phyloP scores from a whole-genome alignment of 2,888 invertebrate genomes.

The Trissoscelio sp. region DNA sequence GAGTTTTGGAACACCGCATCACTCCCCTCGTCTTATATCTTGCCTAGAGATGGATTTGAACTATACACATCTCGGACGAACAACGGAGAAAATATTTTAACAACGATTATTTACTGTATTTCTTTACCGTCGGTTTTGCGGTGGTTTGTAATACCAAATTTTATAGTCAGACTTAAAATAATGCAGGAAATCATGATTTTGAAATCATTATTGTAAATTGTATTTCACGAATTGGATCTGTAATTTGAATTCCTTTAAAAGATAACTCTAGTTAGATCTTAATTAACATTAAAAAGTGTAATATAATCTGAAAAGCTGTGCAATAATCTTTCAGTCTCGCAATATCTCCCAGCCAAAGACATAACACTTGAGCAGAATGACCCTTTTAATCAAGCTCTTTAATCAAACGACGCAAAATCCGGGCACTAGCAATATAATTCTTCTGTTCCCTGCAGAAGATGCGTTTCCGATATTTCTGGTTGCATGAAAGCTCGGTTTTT shows the following conservation, averaged over 20 bases:
- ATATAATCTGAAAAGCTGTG: neutral
- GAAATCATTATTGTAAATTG: too few species aligned
- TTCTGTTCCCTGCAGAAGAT: conserved; percentile 54
- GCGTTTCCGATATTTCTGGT: conserved; percentile 67
- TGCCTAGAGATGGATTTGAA: conserved; percentile 73
- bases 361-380: conserved; percentile 50
- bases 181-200: neutral
- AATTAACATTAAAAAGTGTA: neutral
- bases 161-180: neutral
- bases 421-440: conserved; percentile 30
- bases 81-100: conserved; percentile 33
- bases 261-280: too few species aligned
- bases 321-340: neutral
- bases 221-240: too few species aligned
- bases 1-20: conserved; percentile 77
- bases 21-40: conserved; percentile 70
- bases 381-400: conserved; percentile 58
- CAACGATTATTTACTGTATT: conserved; percentile 31
- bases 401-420: conserved; percentile 51
- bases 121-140: neutral
- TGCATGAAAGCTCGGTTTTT: conserved; percentile 63
- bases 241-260: too few species aligned
- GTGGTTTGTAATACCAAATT: neutral
- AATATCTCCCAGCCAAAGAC: conserved; percentile 11
- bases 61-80: conserved; percentile 49